Base-by-base conservation (phyloP, 2,113 vertebrate genomes). In the Heterochromis multidens region DNA sequence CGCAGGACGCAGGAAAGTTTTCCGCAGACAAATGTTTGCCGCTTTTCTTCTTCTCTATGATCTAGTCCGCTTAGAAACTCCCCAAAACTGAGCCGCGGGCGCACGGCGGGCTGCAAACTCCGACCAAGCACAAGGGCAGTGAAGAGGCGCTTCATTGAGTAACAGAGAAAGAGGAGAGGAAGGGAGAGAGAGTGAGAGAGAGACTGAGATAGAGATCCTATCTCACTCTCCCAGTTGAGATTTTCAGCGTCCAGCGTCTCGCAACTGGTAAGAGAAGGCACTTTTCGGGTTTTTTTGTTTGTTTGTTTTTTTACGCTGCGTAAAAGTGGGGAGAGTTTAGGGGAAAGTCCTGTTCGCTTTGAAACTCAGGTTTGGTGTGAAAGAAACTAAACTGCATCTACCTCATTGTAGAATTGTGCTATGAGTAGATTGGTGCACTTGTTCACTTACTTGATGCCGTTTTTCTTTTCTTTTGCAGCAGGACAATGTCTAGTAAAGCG, bases 401-500 rank as follows among this genome's bases (percentile, higher is more conserved):
- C 43, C 67, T 52, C 17, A 31, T 54, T 6, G 27, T 52, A 74
- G 19, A 54, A 54, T 19, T 52, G 27, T 23, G 27, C 5, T 23
- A 0, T 57, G 23, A 57, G 46, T 77, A 23, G 33, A 21, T 52
- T 81, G 23, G 40, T 57, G 7, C 77, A 80, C 57, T 14, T 80
- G 54, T 81, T 40, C 19, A 23, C 43, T 82, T 16, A 74, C 56
- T 82, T 54, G 23, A 65, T 61, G 16, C 6, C 61, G 29, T 70
- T 77, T 62, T 77, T 87, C 65, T 86, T 84, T 25, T 91, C 82
- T 95, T 81, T 82, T 90, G 33, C 97, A 98, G 97, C 96, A 97
- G 96, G 96, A 97, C 97, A 94, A 97, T 99, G 97, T 97, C 96
- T 90, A 97, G 97, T 94, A 98, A 97, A 96, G 96, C 97, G 89